These are phyloP conservation scores for Cryptotermes secundus DNA, from an alignment of 1,140 invertebrate species.

Conservation along the genomic window DNA sequence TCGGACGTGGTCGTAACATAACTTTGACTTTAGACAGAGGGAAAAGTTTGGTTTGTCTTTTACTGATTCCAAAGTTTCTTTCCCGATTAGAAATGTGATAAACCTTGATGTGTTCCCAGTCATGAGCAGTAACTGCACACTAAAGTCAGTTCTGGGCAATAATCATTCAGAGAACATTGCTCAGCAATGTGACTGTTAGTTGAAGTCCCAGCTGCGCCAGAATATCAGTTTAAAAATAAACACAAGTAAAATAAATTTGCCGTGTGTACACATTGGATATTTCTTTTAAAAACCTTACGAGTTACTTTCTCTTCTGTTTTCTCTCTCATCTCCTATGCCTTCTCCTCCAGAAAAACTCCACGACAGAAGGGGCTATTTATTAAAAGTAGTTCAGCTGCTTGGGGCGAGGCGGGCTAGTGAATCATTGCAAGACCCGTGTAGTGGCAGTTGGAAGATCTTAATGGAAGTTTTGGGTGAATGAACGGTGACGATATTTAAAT, in stretches of 20 bases:
- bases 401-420: not conserved
- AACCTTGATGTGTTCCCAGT: no score
- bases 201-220: not conserved
- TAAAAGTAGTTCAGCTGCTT: constrained; percentile 1
- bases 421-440: no score
- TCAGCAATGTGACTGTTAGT: no score
- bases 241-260: not conserved
- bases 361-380: not conserved
- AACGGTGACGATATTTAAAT: constrained; percentile 6
- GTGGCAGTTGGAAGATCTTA: no score
- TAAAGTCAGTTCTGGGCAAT: no score
- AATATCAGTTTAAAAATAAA: not conserved
- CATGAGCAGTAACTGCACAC: no score
- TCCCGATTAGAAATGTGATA: no score
- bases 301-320: not conserved
- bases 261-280: not conserved
- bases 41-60: no score
- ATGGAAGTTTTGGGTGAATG: not conserved
- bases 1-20: no score
- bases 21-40: no score
- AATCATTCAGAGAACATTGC: no score
- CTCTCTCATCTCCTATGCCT: not conserved
- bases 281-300: not conserved
- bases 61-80: no score
- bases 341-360: not conserved